A percentile compares a stretch with the other conserved stretches of the same genome.
These are phyloP conservation scores for Dinocampus coccinellae DNA, from an alignment of 2,888 invertebrate species.

Conservation along the genomic window DNA sequence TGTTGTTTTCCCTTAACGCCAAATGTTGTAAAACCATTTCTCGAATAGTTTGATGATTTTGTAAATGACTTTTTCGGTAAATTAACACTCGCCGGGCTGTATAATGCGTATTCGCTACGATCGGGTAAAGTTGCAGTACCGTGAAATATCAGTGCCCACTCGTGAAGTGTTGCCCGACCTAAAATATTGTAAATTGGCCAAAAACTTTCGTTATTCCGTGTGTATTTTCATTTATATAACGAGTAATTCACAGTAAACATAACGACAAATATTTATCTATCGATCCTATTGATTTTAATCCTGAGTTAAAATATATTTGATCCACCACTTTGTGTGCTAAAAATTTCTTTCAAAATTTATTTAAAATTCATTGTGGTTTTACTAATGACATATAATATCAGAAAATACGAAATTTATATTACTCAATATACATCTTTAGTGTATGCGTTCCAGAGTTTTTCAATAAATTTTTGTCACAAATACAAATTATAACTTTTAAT, in stretches of 20 bases:
- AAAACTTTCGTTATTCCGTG: conserved; percentile 49
- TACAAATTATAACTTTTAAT: too few relatives aligned
- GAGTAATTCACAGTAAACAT: background rate
- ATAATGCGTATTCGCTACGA: conserved; percentile 61
- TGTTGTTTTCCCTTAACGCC: conserved; percentile 70
- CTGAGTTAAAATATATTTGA: too few relatives aligned
- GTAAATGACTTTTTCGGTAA: conserved; percentile 58
- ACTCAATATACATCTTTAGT: too few relatives aligned
- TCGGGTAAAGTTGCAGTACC: conserved; percentile 79
- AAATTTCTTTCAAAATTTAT: too few relatives aligned
- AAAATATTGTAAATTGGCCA: conserved; percentile 50
- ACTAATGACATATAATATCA: too few relatives aligned
- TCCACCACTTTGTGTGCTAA: too few relatives aligned
- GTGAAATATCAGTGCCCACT: conserved; percentile 94
- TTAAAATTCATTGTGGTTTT: too few relatives aligned
- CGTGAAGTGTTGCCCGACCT: conserved; percentile 91
- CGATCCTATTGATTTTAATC: background rate
- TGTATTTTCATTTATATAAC: conserved; percentile 39
- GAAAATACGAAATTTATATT: too few relatives aligned
- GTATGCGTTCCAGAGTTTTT: too few relatives aligned
- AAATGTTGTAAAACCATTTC: conserved; percentile 50
- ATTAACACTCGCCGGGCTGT: conserved; percentile 57
- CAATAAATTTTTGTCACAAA: too few relatives aligned
- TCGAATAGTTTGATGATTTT: conserved; percentile 57
- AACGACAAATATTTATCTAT: background rate